Evolutionary conservation across 1,140 invertebrate genomes (phyloP).

Genomic region (Drosophila oshimai): DNA sequence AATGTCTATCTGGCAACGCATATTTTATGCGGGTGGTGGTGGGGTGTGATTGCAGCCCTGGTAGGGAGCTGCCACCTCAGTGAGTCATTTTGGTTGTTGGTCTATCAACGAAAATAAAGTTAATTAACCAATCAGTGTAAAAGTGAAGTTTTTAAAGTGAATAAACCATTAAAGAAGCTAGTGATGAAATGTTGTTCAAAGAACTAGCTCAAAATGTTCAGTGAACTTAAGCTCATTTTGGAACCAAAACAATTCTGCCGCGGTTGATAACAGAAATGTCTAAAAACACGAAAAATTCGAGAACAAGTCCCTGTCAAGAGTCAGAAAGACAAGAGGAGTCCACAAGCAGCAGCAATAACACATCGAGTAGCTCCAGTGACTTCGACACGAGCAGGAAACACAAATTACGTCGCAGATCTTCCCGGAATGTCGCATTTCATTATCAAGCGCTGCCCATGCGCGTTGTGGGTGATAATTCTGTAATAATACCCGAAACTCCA

Average conservation of each 20-base stretch:
- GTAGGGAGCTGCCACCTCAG: neutral
- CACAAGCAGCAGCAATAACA: neutral
- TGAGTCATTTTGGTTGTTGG: neutral
- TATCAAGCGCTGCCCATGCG: slow-evolving; percentile 48
- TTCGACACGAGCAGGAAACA: slow-evolving; percentile 27
- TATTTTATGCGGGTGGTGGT: neutral
- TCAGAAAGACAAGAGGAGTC: neutral
- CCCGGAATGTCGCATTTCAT: slow-evolving; percentile 14
- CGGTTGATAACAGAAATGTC: slow-evolving; percentile 25
- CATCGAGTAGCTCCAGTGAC: slow-evolving; percentile 28
- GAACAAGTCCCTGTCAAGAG: neutral
- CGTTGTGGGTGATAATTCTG: slow-evolving; percentile 10
- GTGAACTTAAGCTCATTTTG: neutral
- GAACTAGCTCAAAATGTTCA: slow-evolving; percentile 4
- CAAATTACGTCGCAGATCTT: slow-evolving; percentile 36
- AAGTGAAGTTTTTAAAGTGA: too few species aligned
- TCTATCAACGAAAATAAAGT: too few species aligned
- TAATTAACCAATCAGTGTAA: too few species aligned
- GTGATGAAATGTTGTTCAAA: too few species aligned
- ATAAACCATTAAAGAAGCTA: too few species aligned
- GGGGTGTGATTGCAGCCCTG: neutral
- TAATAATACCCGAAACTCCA: neutral
- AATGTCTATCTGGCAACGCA: neutral
- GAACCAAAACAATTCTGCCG: slow-evolving; percentile 36
- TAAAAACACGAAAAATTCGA: neutral